Percentiles rank a stretch among this genome's conserved stretches.
Evolutionary conservation across 1,140 invertebrate genomes (phyloP).

Genomic region (Augochlora pura): DNA sequence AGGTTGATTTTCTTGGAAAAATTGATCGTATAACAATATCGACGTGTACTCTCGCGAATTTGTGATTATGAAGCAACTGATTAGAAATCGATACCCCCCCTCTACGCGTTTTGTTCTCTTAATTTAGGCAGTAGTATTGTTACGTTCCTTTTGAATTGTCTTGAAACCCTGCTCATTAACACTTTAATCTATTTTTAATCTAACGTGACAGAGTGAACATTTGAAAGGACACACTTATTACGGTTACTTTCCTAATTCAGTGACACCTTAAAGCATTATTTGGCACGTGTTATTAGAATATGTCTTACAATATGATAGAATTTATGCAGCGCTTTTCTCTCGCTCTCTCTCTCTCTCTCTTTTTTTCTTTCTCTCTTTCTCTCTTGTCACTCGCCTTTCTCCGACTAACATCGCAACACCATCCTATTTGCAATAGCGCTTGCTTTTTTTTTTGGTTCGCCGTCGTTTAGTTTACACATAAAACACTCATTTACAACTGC

Average conservation of each 20-base stretch:
- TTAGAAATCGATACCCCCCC: background rate
- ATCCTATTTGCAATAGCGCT: conserved; percentile 23
- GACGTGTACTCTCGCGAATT: background rate
- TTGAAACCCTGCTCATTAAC: background rate
- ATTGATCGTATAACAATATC: too few species aligned
- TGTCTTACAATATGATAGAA: conserved; percentile 74
- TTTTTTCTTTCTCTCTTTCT: conserved; percentile 38
- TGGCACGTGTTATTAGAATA: conserved; percentile 80
- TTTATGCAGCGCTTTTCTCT: conserved; percentile 68
- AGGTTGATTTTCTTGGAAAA: background rate
- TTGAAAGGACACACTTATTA: conserved; percentile 45
- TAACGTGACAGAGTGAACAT: conserved; percentile 3
- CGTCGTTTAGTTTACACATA: conserved; percentile 68
- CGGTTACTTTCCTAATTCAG: conserved; percentile 7
- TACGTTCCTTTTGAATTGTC: background rate
- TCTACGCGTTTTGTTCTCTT: background rate
- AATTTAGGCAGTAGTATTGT: background rate
- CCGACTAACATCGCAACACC: conserved; percentile 20
- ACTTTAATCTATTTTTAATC: background rate
- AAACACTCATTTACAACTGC: conserved; percentile 75
- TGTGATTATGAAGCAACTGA: background rate
- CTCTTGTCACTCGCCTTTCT: conserved; percentile 31
- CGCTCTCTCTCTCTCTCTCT: conserved; percentile 12
- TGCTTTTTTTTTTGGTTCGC: conserved; percentile 4
- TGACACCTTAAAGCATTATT: conserved; percentile 72